phyloP scores from a whole-genome alignment of 2,888 invertebrate species.

The Nephrotoma flavescens region DNA sequence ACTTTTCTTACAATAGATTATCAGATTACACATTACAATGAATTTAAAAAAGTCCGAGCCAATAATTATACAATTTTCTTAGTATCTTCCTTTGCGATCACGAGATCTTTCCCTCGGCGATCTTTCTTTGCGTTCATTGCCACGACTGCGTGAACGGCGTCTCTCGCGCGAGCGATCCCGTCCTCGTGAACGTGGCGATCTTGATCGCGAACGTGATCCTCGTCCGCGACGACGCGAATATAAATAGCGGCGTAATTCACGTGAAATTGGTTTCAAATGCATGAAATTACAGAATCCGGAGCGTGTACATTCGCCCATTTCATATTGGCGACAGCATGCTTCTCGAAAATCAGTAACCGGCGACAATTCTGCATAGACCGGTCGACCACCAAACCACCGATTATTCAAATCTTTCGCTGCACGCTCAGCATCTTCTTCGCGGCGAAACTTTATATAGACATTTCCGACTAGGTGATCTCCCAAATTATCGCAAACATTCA shows the following conservation, averaged over 20 bases:
- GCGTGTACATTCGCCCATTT: slow-evolving; percentile 97
- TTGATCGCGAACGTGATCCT: slow-evolving; percentile 14
- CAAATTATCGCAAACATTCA: slow-evolving; percentile 99
- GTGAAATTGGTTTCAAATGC: slow-evolving; percentile 97
- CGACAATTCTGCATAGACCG: slow-evolving; percentile 94
- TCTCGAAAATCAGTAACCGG: slow-evolving; percentile 99
- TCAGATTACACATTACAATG: background rate
- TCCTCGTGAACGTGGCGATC: slow-evolving; percentile 27
- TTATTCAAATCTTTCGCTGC: slow-evolving; percentile 95
- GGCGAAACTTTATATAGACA: slow-evolving; percentile 97
- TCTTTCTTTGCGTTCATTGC: slow-evolving; percentile 17
- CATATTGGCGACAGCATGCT: slow-evolving; percentile 98
- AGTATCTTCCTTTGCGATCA: slow-evolving; percentile 21
- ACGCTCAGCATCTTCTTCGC: slow-evolving; percentile 96
- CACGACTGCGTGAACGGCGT: slow-evolving; percentile 28
- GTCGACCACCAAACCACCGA: slow-evolving; percentile 97
- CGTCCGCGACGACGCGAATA: slow-evolving; percentile 54
- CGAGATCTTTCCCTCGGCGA: slow-evolving; percentile 7
- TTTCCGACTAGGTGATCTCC: slow-evolving; percentile 98
- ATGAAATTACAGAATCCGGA: slow-evolving; percentile 99
- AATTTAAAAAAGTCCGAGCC: background rate
- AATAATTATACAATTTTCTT: background rate
- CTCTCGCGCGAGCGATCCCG: slow-evolving; percentile 28
- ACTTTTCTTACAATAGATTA: background rate
- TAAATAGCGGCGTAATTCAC: slow-evolving; percentile 70